These are phyloP conservation scores for Euzophera pinguis DNA, from an alignment of 2,888 invertebrate species.

Conservation along the genomic window DNA sequence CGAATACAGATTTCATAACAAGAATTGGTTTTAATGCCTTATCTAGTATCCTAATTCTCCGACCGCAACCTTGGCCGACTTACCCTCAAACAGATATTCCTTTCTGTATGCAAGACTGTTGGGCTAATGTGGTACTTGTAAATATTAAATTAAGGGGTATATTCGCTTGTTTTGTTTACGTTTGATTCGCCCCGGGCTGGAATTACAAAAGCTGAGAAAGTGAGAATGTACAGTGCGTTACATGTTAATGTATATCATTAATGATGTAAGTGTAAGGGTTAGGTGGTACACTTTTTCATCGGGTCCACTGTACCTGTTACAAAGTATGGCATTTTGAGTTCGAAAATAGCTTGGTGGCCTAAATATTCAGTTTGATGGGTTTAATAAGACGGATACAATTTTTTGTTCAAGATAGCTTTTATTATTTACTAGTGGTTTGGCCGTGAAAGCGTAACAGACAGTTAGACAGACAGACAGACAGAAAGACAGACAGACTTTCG, in stretches of 20 bases:
- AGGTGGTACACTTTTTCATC: too few relatives aligned
- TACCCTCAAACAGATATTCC: slow-evolving; percentile 17
- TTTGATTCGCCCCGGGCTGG: slow-evolving; percentile 2
- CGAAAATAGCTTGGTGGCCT: background rate
- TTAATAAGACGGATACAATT: too few relatives aligned
- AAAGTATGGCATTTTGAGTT: background rate
- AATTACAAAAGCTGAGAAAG: background rate
- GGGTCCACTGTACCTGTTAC: too few relatives aligned
- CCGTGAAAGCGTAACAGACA: too few relatives aligned
- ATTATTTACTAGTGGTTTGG: too few relatives aligned
- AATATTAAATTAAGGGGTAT: slow-evolving; percentile 12
- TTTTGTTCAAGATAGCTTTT: too few relatives aligned
- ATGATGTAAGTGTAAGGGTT: too few relatives aligned
- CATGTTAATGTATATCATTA: too few relatives aligned
- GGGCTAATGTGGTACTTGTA: slow-evolving; percentile 11
- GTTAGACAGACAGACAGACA: too few relatives aligned
- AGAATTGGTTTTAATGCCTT: background rate
- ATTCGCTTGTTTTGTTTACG: slow-evolving; percentile 1
- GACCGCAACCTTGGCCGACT: slow-evolving; percentile 46
- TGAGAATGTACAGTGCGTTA: too few relatives aligned
- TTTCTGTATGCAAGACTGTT: slow-evolving; percentile 1
- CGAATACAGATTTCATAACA: too few relatives aligned
- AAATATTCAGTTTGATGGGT: background rate
- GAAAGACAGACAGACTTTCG: too few relatives aligned
- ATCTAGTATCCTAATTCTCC: slow-evolving; percentile 43